Evolutionary conservation across 2,888 invertebrate genomes (phyloP), one percentile per base, ranked within the genome.

Genomic region (Chouioia cunea): DNA sequence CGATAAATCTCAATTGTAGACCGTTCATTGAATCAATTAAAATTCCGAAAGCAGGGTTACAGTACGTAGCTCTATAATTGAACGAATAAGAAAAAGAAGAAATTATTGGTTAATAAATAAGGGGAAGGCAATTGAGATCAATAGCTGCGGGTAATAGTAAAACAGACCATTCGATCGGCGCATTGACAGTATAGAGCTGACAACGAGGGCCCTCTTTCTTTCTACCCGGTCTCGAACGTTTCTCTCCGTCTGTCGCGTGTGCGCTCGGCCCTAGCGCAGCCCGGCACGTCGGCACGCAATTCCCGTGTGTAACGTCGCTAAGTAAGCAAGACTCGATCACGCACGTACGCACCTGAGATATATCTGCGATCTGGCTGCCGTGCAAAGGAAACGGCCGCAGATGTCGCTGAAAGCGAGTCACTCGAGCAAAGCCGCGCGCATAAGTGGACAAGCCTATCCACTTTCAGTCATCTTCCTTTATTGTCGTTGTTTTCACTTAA

Each of bases 401-500:
- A 83, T 83, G 82, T 82, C 82, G 83, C 82, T 84, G 80, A 81
- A 77, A 79, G 80, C 82, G 77, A 83, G 78, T 83, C 82, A 83
- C 84, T 83, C 80, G 81, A 83, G 82, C 84, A 83, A 76, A 75
- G 78, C 83, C 79, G 77, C 77, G 80, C 82, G 83, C 81, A 84
- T 84, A 85, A 85, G 83, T 82, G 84, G 82, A 85, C 85, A 84
- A 81, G 84, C 80, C 82, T 84, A 84, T 81, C 81, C 83, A 84
- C 85, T 85, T 81, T 77, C 79, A 75, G 77, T 20, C 78, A 77
- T 80, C 81, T 81, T 83, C 81, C 84, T 81, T 81, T 82, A 80
- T 79, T 78, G 75, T 79, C 75, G 75, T 76, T 78, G 75, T 75
- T 12, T 6, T 10, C 10, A 12, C 3, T 6, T 2, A 27, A 2